Evolutionary conservation across 2,113 vertebrate genomes (phyloP).

Genomic region (Nothocercus julius): DNA sequence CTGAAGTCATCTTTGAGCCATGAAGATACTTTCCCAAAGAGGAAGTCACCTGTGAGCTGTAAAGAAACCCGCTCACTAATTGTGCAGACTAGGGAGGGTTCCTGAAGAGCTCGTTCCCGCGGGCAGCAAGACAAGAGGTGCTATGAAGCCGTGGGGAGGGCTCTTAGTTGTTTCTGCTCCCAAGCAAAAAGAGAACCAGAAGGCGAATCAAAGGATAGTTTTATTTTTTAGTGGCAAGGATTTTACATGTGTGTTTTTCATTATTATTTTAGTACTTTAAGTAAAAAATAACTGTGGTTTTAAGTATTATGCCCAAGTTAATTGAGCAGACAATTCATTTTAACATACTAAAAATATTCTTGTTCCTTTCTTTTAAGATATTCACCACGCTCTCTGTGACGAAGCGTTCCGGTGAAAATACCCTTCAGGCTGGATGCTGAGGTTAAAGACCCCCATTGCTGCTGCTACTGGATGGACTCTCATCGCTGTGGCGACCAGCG

Average conservation of each 20-base stretch:
- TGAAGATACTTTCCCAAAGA: neutral
- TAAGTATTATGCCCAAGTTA: neutral
- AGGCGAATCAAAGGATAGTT: neutral
- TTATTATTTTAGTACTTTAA: neutral
- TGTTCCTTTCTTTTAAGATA: constrained; percentile 58
- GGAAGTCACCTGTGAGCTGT: neutral
- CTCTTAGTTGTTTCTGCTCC: constrained; percentile 2
- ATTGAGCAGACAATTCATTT: neutral
- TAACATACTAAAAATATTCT: neutral
- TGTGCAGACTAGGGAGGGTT: neutral
- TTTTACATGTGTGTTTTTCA: neutral
- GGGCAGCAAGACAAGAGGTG: neutral
- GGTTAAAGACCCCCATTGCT: constrained; percentile 77
- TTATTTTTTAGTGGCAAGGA: neutral
- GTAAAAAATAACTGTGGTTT: neutral
- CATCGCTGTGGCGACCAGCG: neutral
- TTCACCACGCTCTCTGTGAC: constrained; percentile 75
- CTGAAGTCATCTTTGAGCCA: neutral
- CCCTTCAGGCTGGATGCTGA: constrained; percentile 77
- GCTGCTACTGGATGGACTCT: constrained; percentile 56
- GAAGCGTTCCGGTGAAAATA: constrained; percentile 65
- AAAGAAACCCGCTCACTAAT: neutral
- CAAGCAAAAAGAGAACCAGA: neutral
- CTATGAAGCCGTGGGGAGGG: neutral
- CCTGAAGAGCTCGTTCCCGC: neutral